A percentile compares a stretch with the other conserved stretches of the same genome.
Evolutionary conservation across 2,113 vertebrate genomes (phyloP).

Genomic region (Phalacrocorax brasilianus): DNA sequence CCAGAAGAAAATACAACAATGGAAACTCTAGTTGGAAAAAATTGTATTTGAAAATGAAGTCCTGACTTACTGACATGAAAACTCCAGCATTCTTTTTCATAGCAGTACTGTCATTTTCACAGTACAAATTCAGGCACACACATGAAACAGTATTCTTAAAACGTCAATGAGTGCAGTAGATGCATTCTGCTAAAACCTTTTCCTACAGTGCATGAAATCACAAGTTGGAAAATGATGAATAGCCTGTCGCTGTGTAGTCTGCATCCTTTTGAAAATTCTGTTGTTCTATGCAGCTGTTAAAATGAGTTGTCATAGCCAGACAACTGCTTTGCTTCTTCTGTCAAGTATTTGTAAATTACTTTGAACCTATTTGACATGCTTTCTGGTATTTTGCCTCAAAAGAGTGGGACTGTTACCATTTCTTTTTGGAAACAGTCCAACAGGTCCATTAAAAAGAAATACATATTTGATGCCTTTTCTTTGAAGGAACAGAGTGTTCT

Average conservation of each 20-base stretch:
- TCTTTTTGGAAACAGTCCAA: slow-evolving; percentile 22
- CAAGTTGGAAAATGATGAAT: background rate
- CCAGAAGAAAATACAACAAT: background rate
- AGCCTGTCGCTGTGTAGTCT: background rate
- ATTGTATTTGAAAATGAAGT: background rate
- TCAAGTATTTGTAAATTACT: background rate
- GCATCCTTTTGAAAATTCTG: background rate
- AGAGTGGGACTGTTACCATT: background rate
- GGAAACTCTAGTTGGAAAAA: background rate
- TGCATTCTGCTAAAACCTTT: background rate
- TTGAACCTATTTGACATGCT: background rate
- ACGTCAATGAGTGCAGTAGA: background rate
- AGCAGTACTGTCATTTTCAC: background rate
- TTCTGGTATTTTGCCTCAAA: slow-evolving; percentile 48
- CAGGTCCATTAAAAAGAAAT: slow-evolving; percentile 28
- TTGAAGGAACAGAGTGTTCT: background rate
- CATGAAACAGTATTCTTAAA: background rate
- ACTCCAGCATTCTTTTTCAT: background rate
- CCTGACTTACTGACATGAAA: background rate
- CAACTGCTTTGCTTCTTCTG: background rate
- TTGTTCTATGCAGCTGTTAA: background rate
- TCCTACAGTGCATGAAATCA: background rate
- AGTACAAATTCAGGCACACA: background rate
- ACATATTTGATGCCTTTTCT: background rate
- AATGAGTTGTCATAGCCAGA: background rate